Conservation (phyloP, 2,888 invertebrate species). For the Dryocosmus kuriphilus region DNA sequence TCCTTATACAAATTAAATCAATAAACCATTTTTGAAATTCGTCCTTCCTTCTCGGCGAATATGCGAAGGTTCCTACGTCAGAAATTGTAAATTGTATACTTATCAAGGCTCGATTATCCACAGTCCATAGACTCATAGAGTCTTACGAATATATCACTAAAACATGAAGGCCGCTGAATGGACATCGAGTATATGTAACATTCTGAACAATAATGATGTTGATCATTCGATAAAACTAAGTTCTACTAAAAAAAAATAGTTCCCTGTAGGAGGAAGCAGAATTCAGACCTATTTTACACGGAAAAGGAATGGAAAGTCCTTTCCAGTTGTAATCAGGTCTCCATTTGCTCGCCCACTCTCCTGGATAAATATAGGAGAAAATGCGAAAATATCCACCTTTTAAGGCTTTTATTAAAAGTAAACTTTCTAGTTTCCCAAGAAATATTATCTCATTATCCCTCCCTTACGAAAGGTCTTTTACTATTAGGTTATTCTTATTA, state of each 20-base stretch:
- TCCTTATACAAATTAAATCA: too few species aligned
- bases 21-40: too few species aligned
- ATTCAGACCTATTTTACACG: background rate
- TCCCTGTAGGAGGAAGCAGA: background rate
- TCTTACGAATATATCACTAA: background rate
- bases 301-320: constrained; percentile 19
- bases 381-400: constrained; percentile 2
- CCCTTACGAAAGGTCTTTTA: too few species aligned
- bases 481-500: too few species aligned
- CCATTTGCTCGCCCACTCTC: background rate
- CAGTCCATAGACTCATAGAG: background rate
- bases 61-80: constrained; percentile 3
- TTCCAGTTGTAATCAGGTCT: constrained; percentile 20
- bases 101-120: constrained; percentile 12
- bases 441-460: too few species aligned
- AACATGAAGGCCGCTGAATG: constrained; percentile 24
- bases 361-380: constrained; percentile 8
- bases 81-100: constrained; percentile 24
- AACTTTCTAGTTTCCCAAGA: background rate
- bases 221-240: too few species aligned
- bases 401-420: background rate
- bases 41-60: too few species aligned
- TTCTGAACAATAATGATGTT: too few species aligned
- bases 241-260: background rate
- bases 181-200: background rate